phyloP scores from a whole-genome alignment of 1,140 invertebrate species.

The Eulimnadia texana region DNA sequence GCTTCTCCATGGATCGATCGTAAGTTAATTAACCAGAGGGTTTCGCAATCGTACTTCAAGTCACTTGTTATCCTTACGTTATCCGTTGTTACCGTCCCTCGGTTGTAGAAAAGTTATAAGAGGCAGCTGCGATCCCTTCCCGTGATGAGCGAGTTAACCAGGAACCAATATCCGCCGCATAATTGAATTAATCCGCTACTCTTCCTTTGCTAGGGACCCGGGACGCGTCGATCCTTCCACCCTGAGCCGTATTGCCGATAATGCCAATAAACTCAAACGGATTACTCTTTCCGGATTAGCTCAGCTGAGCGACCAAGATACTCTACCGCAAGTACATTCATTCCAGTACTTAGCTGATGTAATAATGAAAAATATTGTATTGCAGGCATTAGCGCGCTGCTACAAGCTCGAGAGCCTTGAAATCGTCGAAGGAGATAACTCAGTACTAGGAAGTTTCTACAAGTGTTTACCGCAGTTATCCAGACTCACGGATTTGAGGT shows the following conservation, averaged over 20 bases:
- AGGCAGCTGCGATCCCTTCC: too few species aligned
- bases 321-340: neutral
- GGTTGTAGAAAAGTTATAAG: too few species aligned
- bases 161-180: too few species aligned
- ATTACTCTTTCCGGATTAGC: neutral
- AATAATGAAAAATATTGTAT: too few species aligned
- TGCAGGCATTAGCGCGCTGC: neutral
- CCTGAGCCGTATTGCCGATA: neutral
- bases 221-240: neutral
- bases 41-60: too few species aligned
- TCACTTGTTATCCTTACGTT: too few species aligned
- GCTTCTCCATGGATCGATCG: neutral
- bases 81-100: too few species aligned
- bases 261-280: neutral
- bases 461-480: neutral
- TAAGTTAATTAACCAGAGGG: neutral
- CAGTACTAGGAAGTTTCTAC: neutral
- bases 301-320: neutral
- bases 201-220: neutral
- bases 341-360: neutral
- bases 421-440: neutral
- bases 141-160: too few species aligned
- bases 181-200: neutral
- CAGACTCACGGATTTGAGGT: too few species aligned
- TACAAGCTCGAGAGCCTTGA: neutral